phyloP scores from a whole-genome alignment of 2,797 vertebrate genomes.

The Pseudotriccus pelzelni region DNA sequence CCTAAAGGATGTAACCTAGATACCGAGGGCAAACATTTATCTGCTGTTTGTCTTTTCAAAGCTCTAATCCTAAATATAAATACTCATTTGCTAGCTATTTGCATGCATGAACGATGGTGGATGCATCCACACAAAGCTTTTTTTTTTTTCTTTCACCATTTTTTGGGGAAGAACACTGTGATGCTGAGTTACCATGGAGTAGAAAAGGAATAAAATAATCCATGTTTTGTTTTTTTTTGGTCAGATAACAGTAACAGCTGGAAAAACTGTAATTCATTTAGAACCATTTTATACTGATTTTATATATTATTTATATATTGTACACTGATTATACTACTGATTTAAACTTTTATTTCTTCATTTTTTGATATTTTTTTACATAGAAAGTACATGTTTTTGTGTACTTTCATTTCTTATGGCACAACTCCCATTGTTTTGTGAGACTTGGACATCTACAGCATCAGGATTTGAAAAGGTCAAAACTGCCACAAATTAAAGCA shows the following conservation, averaged over 20 bases:
- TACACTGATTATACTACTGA: background rate
- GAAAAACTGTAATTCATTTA: background rate
- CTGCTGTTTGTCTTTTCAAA: background rate
- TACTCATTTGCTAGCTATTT: background rate
- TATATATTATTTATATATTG: background rate
- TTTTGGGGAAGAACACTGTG: background rate
- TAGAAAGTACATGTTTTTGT: background rate
- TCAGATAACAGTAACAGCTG: background rate
- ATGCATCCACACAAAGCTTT: background rate
- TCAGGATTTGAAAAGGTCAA: background rate
- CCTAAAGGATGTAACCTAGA: constrained; percentile 12
- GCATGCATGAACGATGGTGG: background rate
- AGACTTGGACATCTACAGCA: background rate
- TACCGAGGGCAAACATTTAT: background rate
- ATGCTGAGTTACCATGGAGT: background rate
- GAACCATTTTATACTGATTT: background rate
- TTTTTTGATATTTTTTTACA: background rate
- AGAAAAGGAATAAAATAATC: background rate
- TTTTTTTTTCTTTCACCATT: background rate
- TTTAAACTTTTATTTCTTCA: background rate
- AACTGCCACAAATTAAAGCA: background rate
- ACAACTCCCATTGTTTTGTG: background rate
- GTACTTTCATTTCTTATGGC: background rate
- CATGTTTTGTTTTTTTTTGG: background rate
- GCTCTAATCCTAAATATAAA: constrained; percentile 32